Evolutionary conservation across 2,797 vertebrate genomes (phyloP).

Genomic region (Etheostoma perlongum): DNA sequence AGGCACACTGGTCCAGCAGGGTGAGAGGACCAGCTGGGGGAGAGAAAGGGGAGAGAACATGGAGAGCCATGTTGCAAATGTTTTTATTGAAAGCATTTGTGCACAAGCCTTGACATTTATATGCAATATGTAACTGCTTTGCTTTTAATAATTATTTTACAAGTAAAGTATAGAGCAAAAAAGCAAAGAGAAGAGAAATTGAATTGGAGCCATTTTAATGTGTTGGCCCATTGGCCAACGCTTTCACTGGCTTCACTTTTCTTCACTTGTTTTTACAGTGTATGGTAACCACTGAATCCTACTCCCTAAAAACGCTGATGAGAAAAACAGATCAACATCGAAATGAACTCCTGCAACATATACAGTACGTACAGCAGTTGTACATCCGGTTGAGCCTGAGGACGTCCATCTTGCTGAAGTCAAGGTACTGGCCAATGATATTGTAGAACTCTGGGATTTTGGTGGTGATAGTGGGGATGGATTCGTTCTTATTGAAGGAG

Average conservation of each 20-base stretch:
- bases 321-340: background rate
- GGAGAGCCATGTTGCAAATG: background rate
- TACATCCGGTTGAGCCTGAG: constrained; percentile 93
- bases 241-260: no score
- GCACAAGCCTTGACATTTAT: no score
- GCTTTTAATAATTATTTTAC: no score
- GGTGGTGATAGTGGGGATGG: constrained; percentile 89
- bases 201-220: background rate
- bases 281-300: background rate
- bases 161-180: no score
- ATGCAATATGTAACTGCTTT: no score
- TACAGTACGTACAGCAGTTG: constrained; percentile 89
- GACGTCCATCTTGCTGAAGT: constrained; percentile 89
- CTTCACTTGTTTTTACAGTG: no score
- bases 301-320: background rate
- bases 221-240: background rate
- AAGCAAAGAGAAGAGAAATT: no score
- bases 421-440: constrained; percentile 92
- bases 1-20: constrained; percentile 91
- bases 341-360: no score
- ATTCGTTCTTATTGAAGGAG: constrained; percentile 91
- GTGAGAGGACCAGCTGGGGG: constrained; percentile 87
- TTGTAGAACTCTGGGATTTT: constrained; percentile 90
- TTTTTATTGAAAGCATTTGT: no score
- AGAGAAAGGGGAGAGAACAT: background rate